Evolutionary conservation across 1,140 invertebrate species (phyloP).

Genomic region (Microvelia longipes): DNA sequence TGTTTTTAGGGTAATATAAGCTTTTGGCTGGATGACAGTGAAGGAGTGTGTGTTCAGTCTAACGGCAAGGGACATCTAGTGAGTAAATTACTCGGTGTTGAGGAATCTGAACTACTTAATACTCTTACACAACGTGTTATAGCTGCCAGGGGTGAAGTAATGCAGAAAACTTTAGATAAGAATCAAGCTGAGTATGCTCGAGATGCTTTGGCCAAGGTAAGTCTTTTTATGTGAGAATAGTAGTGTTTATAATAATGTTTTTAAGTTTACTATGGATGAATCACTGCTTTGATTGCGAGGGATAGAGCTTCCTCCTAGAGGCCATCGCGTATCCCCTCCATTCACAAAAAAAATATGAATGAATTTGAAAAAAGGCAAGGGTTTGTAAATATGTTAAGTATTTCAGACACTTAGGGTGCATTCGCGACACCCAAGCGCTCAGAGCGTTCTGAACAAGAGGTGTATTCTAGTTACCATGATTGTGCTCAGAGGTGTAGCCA

Average conservation of each 20-base stretch:
- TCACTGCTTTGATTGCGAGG: not conserved
- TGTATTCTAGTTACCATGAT: too few species aligned
- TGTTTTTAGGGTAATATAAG: conserved; percentile 53
- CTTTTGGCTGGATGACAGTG: conserved; percentile 31
- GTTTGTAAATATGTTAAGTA: too few species aligned
- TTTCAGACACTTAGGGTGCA: too few species aligned
- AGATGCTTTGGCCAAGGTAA: conserved; percentile 80
- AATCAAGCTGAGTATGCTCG: conserved; percentile 75
- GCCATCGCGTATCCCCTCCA: not conserved
- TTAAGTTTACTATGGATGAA: not conserved
- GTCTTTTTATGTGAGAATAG: not conserved
- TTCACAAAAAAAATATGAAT: too few species aligned
- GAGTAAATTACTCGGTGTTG: conserved; percentile 55
- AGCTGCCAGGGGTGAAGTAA: conserved; percentile 82
- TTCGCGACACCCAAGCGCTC: too few species aligned
- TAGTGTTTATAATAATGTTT: not conserved
- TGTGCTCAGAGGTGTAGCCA: too few species aligned
- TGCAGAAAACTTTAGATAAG: conserved; percentile 77
- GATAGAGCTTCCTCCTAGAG: too few species aligned
- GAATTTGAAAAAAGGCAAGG: too few species aligned
- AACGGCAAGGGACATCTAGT: conserved; percentile 31
- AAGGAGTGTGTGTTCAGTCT: conserved; percentile 7
- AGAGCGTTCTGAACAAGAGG: too few species aligned
- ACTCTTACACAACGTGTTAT: conserved; percentile 75
- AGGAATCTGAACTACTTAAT: conserved; percentile 49